Conservation (phyloP, 2,888 invertebrate species). For the Abscondita cerata region DNA sequence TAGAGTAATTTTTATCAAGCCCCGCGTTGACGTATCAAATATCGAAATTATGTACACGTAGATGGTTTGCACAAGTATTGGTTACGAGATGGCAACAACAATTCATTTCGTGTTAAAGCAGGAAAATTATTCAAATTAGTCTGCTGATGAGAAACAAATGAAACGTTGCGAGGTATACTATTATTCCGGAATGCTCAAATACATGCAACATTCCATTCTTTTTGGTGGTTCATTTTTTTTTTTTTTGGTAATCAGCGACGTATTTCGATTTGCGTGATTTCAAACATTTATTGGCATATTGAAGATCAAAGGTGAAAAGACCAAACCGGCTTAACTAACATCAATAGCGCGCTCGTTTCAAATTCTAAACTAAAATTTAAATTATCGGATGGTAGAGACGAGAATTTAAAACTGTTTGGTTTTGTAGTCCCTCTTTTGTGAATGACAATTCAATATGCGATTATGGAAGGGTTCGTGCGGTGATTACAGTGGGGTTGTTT, state of each 20-base stretch:
- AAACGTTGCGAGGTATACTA: constrained; percentile 49
- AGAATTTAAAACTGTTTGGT: constrained; percentile 54
- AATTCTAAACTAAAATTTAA: constrained; percentile 32
- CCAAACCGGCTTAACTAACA: constrained; percentile 14
- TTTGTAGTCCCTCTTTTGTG: constrained; percentile 44
- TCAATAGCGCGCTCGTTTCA: constrained; percentile 13
- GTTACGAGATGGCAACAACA: constrained; percentile 21
- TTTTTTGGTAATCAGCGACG: constrained; percentile 16
- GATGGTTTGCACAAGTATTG: background rate
- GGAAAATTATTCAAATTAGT: constrained; percentile 52
- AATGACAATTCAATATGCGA: constrained; percentile 56
- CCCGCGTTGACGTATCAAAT: no score
- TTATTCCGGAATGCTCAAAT: constrained; percentile 52
- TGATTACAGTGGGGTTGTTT: constrained; percentile 53
- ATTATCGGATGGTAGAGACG: constrained; percentile 31
- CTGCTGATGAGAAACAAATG: constrained; percentile 54
- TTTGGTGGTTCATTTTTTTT: constrained; percentile 21
- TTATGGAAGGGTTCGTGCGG: constrained; percentile 53
- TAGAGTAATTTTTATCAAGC: background rate
- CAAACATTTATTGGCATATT: constrained; percentile 31
- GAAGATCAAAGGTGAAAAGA: constrained; percentile 24
- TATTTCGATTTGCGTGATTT: constrained; percentile 43
- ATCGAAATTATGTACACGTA: background rate
- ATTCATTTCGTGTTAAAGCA: constrained; percentile 31
- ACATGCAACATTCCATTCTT: constrained; percentile 46